Conservation (phyloP, 2,113 vertebrate genomes). For the Tragelaphus strepsiceros region DNA sequence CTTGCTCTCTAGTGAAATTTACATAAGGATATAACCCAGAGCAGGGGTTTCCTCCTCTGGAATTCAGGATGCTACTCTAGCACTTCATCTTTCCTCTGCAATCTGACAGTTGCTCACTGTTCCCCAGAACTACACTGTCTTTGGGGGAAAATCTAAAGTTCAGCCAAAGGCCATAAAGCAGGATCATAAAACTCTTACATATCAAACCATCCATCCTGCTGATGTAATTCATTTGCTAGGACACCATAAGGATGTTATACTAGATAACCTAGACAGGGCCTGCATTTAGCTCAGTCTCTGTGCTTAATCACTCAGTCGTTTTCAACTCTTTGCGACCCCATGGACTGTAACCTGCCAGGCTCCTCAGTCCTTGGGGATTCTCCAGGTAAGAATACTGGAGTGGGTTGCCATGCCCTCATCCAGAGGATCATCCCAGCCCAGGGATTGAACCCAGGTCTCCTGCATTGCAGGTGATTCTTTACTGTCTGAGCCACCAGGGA, state of each 20-base stretch:
- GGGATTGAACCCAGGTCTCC: neutral
- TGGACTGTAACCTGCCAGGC: neutral
- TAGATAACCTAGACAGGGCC: neutral
- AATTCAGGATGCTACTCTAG: neutral
- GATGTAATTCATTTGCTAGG: neutral
- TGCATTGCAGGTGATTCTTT: accelerated
- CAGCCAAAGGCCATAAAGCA: constrained; percentile 41
- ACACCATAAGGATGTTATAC: neutral
- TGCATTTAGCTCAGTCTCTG: neutral
- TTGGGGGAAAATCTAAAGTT: constrained; percentile 33
- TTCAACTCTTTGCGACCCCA: neutral
- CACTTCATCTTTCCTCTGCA: neutral
- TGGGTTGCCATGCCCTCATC: neutral
- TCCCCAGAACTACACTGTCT: neutral
- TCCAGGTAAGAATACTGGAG: neutral
- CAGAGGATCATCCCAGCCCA: neutral
- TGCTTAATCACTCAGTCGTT: neutral
- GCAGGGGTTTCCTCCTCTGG: neutral
- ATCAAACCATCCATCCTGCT: neutral
- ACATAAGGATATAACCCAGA: neutral
- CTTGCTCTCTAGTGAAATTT: neutral
- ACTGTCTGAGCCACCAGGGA: neutral
- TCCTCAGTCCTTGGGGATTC: neutral
- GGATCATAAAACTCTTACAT: neutral
- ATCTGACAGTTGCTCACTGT: neutral